Percentiles rank a stretch among this genome's conserved stretches.
Conservation (phyloP, 2,797 vertebrate species). For the Salarias fasciatus region DNA sequence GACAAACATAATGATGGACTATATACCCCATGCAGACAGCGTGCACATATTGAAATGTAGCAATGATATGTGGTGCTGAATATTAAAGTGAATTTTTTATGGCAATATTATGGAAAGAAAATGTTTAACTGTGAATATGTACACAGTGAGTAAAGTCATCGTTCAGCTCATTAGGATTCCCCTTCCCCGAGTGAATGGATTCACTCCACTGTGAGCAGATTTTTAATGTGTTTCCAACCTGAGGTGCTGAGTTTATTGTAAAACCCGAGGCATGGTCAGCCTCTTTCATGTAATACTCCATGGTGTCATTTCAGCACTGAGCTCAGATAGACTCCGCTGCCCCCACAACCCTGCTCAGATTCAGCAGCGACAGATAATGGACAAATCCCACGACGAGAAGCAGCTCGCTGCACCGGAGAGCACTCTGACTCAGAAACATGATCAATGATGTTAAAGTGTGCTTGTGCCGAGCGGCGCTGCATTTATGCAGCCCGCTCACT, state of each 20-base stretch:
- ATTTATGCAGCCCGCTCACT: slow-evolving; percentile 15
- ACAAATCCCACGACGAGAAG: slow-evolving; percentile 25
- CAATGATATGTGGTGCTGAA: too few relatives aligned
- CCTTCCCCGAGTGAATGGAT: slow-evolving; percentile 45
- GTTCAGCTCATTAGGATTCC: slow-evolving; percentile 36
- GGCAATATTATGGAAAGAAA: neutral
- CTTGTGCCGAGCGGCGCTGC: slow-evolving; percentile 15
- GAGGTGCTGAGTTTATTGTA: slow-evolving; percentile 44
- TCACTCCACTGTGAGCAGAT: slow-evolving; percentile 37
- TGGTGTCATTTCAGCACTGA: slow-evolving; percentile 35
- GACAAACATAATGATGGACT: too few relatives aligned
- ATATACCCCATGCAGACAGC: too few relatives aligned
- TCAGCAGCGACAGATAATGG: slow-evolving; percentile 25
- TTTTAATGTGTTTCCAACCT: slow-evolving; percentile 47
- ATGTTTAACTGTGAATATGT: neutral
- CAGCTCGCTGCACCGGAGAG: slow-evolving; percentile 14
- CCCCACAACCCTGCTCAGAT: slow-evolving; percentile 20
- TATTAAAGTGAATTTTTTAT: too few relatives aligned
- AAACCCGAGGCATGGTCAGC: slow-evolving; percentile 41
- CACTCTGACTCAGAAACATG: slow-evolving; percentile 16
- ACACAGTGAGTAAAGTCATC: slow-evolving; percentile 21
- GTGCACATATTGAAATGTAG: too few relatives aligned
- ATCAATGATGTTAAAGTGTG: slow-evolving; percentile 31
- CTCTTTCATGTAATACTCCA: slow-evolving; percentile 36
- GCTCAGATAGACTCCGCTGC: slow-evolving; percentile 36